Evolutionary conservation across 1,140 invertebrate species (phyloP).

Genomic region (Cyclina sinensis): DNA sequence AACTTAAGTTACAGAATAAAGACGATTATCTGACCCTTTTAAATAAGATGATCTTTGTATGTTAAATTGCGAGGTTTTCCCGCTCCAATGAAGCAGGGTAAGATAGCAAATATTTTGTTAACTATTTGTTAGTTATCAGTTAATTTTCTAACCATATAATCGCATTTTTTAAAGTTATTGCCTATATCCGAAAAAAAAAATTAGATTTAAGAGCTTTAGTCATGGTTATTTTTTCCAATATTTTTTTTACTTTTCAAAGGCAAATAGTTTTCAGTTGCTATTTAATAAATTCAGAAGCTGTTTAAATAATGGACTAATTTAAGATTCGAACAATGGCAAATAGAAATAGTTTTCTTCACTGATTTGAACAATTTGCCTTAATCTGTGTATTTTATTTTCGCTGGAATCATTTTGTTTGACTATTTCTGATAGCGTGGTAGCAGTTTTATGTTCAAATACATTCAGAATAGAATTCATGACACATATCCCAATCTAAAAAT

Average conservation of each 20-base stretch:
- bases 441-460: no score
- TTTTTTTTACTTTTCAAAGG: neutral
- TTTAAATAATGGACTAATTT: neutral
- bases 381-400: no score
- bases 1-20: conserved; percentile 46
- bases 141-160: conserved; percentile 2
- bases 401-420: no score
- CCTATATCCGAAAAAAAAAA: neutral
- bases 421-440: no score
- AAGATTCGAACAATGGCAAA: no score
- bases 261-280: neutral
- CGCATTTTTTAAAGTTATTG: conserved; percentile 20
- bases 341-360: no score
- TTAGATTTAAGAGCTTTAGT: conserved; percentile 25
- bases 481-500: no score
- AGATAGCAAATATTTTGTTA: conserved; percentile 14
- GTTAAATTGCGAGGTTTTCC: neutral
- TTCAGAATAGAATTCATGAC: no score
- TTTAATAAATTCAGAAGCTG: neutral
- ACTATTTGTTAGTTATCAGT: neutral
- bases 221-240: neutral
- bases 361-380: no score
- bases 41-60: conserved; percentile 40
- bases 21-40: conserved; percentile 3
- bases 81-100: conserved; percentile 20